phyloP scores from a whole-genome alignment of 2,888 invertebrate genomes.

The Subacronicta megacephala region DNA sequence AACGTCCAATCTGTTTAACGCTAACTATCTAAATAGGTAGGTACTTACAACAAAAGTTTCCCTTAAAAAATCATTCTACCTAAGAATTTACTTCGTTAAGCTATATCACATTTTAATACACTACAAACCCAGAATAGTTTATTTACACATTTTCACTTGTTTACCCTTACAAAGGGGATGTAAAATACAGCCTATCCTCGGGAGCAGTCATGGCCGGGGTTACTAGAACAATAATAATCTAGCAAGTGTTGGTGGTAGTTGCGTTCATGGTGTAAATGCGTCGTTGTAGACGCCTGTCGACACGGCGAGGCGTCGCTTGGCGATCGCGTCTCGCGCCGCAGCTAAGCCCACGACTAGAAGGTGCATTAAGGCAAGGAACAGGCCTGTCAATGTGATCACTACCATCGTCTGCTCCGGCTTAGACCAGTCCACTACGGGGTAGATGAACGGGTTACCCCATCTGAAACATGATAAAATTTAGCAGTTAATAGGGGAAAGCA shows the following conservation, averaged over 20 bases:
- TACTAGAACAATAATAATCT: not conserved
- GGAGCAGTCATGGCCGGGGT: constrained; percentile 16
- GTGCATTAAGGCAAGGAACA: constrained; percentile 92
- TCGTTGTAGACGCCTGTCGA: constrained; percentile 79
- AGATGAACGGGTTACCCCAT: constrained; percentile 92
- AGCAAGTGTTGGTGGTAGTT: constrained; percentile 1
- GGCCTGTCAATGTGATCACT: constrained; percentile 91
- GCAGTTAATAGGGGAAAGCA: too few species aligned
- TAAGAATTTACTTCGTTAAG: constrained; percentile 17
- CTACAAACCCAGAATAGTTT: constrained; percentile 29
- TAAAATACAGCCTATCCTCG: constrained; percentile 17
- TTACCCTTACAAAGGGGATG: constrained; percentile 7
- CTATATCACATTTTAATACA: constrained; percentile 53
- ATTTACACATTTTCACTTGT: constrained; percentile 6
- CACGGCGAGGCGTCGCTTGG: constrained; percentile 63
- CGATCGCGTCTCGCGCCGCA: constrained; percentile 81
- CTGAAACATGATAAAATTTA: constrained; percentile 75
- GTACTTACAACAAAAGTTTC: not conserved
- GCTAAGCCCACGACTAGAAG: constrained; percentile 90
- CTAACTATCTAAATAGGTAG: constrained; percentile 21
- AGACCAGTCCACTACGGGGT: constrained; percentile 94
- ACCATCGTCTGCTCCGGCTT: constrained; percentile 91
- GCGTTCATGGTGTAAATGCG: constrained; percentile 72
- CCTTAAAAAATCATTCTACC: not conserved
- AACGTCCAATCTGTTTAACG: constrained; percentile 19